phyloP scores from a whole-genome alignment of 2,888 invertebrate species.

The Scaptomyza caliginosa region DNA sequence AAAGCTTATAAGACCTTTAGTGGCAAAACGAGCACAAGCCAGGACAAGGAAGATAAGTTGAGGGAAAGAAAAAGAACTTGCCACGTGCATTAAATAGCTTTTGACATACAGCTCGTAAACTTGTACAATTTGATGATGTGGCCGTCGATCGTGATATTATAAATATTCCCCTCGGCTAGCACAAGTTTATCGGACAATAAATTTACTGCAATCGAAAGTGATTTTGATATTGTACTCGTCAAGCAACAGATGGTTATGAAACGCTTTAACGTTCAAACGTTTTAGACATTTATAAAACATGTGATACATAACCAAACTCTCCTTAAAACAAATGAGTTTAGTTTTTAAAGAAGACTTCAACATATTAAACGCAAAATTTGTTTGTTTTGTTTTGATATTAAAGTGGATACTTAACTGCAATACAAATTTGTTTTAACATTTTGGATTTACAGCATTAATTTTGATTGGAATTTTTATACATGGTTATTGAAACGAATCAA shows the following conservation, averaged over 20 bases:
- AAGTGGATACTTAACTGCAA: too few species aligned
- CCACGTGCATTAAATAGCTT: slow-evolving; percentile 10
- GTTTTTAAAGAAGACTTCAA: too few species aligned
- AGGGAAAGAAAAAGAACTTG: background rate
- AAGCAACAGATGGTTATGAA: slow-evolving; percentile 13
- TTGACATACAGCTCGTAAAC: slow-evolving; percentile 9
- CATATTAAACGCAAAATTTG: too few species aligned
- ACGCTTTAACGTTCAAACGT: background rate
- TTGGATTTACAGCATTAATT: background rate
- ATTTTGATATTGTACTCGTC: slow-evolving; percentile 1
- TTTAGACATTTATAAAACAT: background rate
- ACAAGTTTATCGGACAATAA: background rate
- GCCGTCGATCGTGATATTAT: slow-evolving; percentile 21
- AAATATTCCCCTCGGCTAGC: background rate
- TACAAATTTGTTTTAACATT: background rate
- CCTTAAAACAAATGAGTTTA: too few species aligned
- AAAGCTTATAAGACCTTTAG: too few species aligned
- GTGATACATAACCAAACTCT: too few species aligned
- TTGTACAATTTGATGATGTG: slow-evolving; percentile 4
- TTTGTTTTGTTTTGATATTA: too few species aligned
- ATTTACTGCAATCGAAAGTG: background rate
- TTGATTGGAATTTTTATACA: background rate
- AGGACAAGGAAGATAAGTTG: background rate
- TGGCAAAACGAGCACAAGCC: background rate
- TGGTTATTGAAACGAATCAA: background rate